phyloP scores from a whole-genome alignment of 1,140 invertebrate species.

The Drosophila eugracilis region DNA sequence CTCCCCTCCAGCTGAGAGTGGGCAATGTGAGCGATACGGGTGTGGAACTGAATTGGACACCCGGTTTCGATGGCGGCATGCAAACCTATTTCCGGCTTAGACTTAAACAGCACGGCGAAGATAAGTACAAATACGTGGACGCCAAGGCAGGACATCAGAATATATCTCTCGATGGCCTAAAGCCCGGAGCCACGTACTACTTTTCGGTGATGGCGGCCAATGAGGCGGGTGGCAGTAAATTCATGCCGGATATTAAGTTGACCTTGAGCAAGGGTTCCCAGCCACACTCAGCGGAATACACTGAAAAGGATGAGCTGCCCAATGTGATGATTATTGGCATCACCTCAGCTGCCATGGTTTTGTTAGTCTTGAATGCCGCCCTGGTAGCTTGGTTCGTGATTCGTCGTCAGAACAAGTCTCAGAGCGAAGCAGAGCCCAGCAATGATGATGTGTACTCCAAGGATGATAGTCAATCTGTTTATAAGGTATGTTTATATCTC shows the following conservation, averaged over 20 bases:
- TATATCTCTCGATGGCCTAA: slow-evolving; percentile 89
- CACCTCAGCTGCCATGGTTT: slow-evolving; percentile 90
- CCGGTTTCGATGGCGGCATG: slow-evolving; percentile 97
- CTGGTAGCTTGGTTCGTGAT: slow-evolving; percentile 94
- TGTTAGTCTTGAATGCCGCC: slow-evolving; percentile 92
- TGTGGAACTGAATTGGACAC: slow-evolving; percentile 93
- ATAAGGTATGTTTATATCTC: slow-evolving; percentile 73
- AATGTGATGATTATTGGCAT: slow-evolving; percentile 93
- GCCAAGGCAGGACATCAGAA: slow-evolving; percentile 90
- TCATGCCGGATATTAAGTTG: slow-evolving; percentile 91
- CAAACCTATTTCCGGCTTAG: slow-evolving; percentile 92
- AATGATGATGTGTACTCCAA: slow-evolving; percentile 95
- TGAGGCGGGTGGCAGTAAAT: slow-evolving; percentile 93
- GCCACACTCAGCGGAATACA: slow-evolving; percentile 88
- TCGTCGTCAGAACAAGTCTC: slow-evolving; percentile 87
- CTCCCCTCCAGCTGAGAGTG: slow-evolving; percentile 89
- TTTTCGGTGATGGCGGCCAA: slow-evolving; percentile 95
- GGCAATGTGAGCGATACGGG: slow-evolving; percentile 94
- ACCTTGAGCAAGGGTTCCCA: slow-evolving; percentile 85
- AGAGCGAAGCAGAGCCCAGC: slow-evolving; percentile 85
- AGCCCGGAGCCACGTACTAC: slow-evolving; percentile 93
- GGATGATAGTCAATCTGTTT: slow-evolving; percentile 88
- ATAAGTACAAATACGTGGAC: slow-evolving; percentile 91
- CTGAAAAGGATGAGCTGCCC: slow-evolving; percentile 89
- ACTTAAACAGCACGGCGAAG: slow-evolving; percentile 85